These are phyloP conservation scores for Metallyticus violacea DNA, from an alignment of 2,888 invertebrate genomes.

Conservation along the genomic window DNA sequence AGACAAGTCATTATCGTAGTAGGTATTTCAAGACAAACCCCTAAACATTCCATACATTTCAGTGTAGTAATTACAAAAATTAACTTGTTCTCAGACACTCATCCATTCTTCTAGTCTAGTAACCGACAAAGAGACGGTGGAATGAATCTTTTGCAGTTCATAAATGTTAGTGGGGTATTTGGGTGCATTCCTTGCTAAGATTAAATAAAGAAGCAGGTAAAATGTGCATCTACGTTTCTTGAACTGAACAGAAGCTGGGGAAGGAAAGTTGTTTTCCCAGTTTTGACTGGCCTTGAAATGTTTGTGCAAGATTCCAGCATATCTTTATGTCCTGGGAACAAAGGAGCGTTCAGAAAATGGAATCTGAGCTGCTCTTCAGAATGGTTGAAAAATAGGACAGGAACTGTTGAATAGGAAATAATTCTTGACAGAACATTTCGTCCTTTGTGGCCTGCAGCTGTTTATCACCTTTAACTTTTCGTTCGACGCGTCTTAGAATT, in stretches of 20 bases:
- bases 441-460: not conserved
- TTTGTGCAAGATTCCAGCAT: not conserved
- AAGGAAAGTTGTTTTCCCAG: not conserved
- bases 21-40: too few species aligned
- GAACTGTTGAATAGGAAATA: not conserved
- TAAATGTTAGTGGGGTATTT: too few species aligned
- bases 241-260: not conserved
- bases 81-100: too few species aligned
- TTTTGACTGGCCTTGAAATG: not conserved
- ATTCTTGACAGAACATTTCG: not conserved
- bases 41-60: too few species aligned
- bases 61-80: too few species aligned
- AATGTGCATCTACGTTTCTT: not conserved
- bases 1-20: too few species aligned
- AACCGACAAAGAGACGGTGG: too few species aligned
- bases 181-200: not conserved
- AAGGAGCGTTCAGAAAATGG: not conserved
- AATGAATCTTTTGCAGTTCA: too few species aligned
- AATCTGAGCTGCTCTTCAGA: not conserved
- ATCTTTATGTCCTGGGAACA: not conserved
- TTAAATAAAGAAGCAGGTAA: not conserved
- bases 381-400: not conserved
- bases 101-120: too few species aligned
- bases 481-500: not conserved
- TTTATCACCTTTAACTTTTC: not conserved